Base-by-base conservation (phyloP, 2,797 vertebrate genomes). In the Eurystomus glaucurus region DNA sequence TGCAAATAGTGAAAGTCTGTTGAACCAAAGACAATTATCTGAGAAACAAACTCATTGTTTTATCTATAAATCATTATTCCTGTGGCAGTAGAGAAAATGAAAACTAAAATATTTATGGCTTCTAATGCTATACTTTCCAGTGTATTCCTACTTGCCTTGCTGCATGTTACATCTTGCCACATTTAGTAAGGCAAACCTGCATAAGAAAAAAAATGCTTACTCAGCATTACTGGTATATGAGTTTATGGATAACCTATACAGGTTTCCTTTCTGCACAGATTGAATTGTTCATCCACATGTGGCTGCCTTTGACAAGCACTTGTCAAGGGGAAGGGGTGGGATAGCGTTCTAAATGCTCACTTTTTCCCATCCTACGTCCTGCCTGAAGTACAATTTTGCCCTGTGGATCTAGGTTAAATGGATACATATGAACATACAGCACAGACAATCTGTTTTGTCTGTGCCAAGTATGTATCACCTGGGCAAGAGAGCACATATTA, bases 31-130 rank as follows among this genome's bases (percentile, higher is more conserved):
- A 64, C 66, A 93, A 88, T 95, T 96, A 91, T 25, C 79, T 62
- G 50, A 89, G 87, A 79, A 78, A 29, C 18, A 91, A 91, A 83
- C 15, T 74, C 21, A 37, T 71, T 70, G 41, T 85, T 93, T 93
- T 52, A 50, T 86, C 45, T 62, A 10, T 69, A 86, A 91, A 48
- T 86, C 57, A 85, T 92, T 93, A 69, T 88, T 82, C 72, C 76
- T 88, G 50, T 61, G 35, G 25, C 37, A 71, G 60, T 2, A 88
- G 14, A 60, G 74, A 87, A 97, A 95, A 93, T 61, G 41, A 93
- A 91, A 95, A 80, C 45, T 92, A 43, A 95, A 96, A 82, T 95
- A 95, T 93, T 90, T 93, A 88, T 90, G 48, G 8, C 3, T 88
- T 31, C 22, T 85, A 79, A 80, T 50, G 41, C 14, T n/a, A 46